Conservation (phyloP, 2,797 vertebrate genomes). For the Schizopygopsis malacanthus region DNA sequence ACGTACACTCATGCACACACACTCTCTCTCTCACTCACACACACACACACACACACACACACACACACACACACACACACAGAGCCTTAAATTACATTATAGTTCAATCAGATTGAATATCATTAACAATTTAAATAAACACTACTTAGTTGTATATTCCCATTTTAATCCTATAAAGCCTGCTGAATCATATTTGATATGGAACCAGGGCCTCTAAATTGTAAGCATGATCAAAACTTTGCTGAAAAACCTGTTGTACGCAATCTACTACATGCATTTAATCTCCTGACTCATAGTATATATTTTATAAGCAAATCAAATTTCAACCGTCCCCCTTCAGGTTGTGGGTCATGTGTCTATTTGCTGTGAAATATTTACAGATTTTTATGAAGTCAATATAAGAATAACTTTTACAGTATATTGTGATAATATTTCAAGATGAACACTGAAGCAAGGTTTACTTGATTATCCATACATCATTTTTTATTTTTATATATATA, state of each 20-base stretch:
- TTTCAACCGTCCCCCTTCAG: too few species aligned
- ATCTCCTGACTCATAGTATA: too few species aligned
- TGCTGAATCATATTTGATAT: background rate
- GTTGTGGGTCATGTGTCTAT: too few species aligned
- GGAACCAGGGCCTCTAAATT: background rate
- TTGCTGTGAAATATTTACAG: too few species aligned
- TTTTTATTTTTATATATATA: too few species aligned
- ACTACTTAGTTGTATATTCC: background rate
- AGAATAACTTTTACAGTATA: too few species aligned
- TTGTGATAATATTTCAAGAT: too few species aligned
- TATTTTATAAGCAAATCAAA: too few species aligned
- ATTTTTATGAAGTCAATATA: too few species aligned
- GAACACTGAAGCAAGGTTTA: too few species aligned
- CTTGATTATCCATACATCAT: too few species aligned
- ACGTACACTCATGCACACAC: background rate
- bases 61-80: background rate
- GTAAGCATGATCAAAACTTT: background rate
- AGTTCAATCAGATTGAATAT: background rate
- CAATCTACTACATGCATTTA: too few species aligned
- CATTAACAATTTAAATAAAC: background rate
- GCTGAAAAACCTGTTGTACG: background rate
- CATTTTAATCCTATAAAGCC: background rate
- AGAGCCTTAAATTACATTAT: background rate
- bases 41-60: background rate
- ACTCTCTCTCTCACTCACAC: background rate